phyloP scores from a whole-genome alignment of 2,888 invertebrate species.

The Lysandra coridon region DNA sequence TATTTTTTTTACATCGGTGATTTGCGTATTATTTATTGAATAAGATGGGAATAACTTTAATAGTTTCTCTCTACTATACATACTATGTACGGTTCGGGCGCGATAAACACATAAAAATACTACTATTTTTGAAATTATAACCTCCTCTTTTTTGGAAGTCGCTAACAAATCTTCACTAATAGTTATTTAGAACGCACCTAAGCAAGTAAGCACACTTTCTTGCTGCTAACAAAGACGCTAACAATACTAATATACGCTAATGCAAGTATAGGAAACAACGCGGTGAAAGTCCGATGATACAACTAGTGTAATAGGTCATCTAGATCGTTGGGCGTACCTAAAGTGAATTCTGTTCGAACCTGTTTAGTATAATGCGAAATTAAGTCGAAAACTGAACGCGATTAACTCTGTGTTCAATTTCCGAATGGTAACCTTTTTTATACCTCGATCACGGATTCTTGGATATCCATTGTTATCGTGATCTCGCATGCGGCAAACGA shows the following conservation, averaged over 20 bases:
- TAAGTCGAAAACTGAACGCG: not conserved
- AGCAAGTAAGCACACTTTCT: not conserved
- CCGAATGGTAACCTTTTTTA: too few species aligned
- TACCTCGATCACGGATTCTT: too few species aligned
- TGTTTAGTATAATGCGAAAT: not conserved
- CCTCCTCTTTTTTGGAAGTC: not conserved
- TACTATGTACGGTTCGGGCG: too few species aligned
- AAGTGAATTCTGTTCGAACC: slow-evolving; percentile 5
- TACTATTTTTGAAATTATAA: not conserved
- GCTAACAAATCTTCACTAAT: not conserved
- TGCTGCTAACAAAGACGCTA: not conserved
- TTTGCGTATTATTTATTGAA: too few species aligned
- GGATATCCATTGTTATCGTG: too few species aligned
- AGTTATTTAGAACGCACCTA: not conserved
- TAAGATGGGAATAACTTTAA: too few species aligned
- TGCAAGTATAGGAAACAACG: not conserved
- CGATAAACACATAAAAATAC: not conserved
- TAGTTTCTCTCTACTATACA: too few species aligned
- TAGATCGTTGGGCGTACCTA: slow-evolving; percentile 40
- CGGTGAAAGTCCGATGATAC: slow-evolving; percentile 68
- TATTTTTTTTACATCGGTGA: too few species aligned
- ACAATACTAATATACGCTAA: slow-evolving; percentile 7
- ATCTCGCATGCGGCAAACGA: too few species aligned
- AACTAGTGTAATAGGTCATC: slow-evolving; percentile 65
- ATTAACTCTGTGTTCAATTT: too few species aligned